phyloP scores from a whole-genome alignment of 2,113 vertebrate species.

The Trogon melanurus region DNA sequence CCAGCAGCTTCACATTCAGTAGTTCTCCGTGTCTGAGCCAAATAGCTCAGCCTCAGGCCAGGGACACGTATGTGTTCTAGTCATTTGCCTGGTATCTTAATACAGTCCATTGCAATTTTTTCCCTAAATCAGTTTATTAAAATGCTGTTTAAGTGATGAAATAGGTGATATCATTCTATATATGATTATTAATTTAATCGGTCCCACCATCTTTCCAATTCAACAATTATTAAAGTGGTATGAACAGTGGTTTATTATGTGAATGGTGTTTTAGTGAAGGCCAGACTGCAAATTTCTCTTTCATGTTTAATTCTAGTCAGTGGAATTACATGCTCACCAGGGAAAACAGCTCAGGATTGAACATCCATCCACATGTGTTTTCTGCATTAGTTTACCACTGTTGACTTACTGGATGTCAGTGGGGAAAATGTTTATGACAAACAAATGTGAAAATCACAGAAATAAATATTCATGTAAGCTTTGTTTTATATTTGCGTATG shows the following conservation, averaged over 20 bases:
- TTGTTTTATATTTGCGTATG: neutral
- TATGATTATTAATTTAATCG: neutral
- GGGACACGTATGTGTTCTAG: fast-evolving
- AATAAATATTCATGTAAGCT: neutral
- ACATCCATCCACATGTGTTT: neutral
- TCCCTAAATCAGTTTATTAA: neutral
- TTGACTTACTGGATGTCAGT: neutral
- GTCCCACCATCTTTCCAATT: neutral
- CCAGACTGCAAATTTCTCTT: neutral
- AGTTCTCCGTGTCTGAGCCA: neutral
- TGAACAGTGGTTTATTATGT: neutral
- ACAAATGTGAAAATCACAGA: neutral
- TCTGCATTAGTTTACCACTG: neutral
- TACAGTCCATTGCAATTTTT: neutral
- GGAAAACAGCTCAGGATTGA: neutral
- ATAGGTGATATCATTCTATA: neutral
- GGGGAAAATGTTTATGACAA: neutral
- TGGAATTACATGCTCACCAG: neutral
- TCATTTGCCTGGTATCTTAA: neutral
- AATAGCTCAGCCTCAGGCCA: neutral
- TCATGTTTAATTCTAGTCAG: neutral
- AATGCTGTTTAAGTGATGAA: neutral
- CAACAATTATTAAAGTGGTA: neutral
- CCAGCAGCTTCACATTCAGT: neutral
- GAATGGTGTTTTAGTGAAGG: neutral